phyloP scores from a whole-genome alignment of 2,113 vertebrate species.

The Sitta europaea region DNA sequence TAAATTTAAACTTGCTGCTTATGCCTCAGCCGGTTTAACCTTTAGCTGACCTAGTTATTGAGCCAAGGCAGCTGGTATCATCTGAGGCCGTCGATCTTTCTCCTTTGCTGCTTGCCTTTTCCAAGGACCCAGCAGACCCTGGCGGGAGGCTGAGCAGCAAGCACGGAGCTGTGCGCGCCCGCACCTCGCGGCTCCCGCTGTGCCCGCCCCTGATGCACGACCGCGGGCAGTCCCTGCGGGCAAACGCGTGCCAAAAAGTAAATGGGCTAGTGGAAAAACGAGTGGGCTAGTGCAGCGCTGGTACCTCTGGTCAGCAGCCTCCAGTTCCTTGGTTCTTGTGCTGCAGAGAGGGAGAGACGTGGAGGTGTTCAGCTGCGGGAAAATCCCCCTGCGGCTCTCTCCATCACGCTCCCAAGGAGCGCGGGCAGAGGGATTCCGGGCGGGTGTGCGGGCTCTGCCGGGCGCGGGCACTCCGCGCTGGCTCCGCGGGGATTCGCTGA shows the following conservation, averaged over 20 bases:
- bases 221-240: background rate
- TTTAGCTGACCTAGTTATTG: conserved; percentile 1
- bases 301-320: background rate
- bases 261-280: no score
- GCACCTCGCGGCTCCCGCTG: background rate
- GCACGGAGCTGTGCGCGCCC: accelerated
- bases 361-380: background rate
- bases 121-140: background rate
- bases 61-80: background rate
- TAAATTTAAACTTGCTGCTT: background rate
- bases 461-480: no score
- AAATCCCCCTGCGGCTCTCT: accelerated
- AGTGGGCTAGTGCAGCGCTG: background rate
- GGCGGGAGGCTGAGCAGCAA: background rate
- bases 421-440: accelerated
- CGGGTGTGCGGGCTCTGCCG: no score
- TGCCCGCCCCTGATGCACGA: accelerated
- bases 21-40: background rate
- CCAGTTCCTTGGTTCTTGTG: accelerated
- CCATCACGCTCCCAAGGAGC: accelerated
- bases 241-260: background rate
- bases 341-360: background rate
- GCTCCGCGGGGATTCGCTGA: background rate
- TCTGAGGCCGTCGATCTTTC: background rate
- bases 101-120: background rate